These are phyloP conservation scores for Anagrus nilaparvatae DNA, from an alignment of 1,140 invertebrate species.

Conservation along the genomic window DNA sequence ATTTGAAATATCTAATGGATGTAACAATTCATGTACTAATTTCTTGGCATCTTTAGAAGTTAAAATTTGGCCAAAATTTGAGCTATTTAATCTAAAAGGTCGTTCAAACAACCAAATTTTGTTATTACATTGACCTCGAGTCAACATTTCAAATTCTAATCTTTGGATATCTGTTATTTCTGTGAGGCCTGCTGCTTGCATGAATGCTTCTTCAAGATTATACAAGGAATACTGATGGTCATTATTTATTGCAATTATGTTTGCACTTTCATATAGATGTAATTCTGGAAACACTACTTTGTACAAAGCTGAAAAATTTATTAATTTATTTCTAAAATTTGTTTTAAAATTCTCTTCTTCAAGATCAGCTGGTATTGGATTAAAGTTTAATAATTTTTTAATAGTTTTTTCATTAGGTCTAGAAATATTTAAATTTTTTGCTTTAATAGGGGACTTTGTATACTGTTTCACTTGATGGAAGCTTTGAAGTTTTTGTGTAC, in stretches of 20 bases:
- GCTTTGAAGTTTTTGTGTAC: constrained; percentile 10
- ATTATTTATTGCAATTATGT: constrained; percentile 9
- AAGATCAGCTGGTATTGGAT: constrained; percentile 10
- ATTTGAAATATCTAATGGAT: constrained; percentile 2
- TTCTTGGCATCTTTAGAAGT: constrained; percentile 1
- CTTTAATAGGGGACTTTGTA: constrained; percentile 9
- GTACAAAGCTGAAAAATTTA: constrained; percentile 6
- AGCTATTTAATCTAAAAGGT: constrained; percentile 7
- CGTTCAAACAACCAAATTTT: constrained; percentile 8
- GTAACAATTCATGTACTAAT: constrained; percentile 2
- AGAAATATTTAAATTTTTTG: background rate
- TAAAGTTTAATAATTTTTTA: constrained; percentile 5
- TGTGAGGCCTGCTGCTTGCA: constrained; percentile 1
- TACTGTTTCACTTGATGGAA: constrained; percentile 11
- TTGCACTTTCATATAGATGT: constrained; percentile 8
- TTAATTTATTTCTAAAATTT: constrained; percentile 8
- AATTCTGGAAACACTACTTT: constrained; percentile 1
- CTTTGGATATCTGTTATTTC: too few species aligned
- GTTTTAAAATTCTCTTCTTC: constrained; percentile 4
- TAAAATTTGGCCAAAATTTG: constrained; percentile 10
- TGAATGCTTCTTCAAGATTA: constrained; percentile 6
- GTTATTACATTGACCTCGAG: constrained; percentile 7
- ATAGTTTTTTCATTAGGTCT: too few species aligned
- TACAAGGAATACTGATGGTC: constrained; percentile 10
- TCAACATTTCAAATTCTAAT: constrained; percentile 9